Evolutionary conservation across 2,113 vertebrate species (phyloP).

Genomic region (Grantiella picta): DNA sequence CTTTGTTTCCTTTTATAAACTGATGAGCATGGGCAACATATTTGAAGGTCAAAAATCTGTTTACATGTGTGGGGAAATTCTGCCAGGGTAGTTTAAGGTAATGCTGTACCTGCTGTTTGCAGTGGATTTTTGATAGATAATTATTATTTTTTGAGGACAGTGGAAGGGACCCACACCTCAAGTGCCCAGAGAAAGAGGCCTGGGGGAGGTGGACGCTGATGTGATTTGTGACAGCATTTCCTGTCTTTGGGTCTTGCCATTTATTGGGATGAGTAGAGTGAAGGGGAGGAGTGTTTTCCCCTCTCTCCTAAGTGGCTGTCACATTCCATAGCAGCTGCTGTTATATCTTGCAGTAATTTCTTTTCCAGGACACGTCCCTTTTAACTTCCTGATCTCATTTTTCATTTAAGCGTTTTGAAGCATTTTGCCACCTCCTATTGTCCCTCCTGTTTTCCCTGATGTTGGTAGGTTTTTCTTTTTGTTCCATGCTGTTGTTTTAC

Average conservation of each 20-base stretch:
- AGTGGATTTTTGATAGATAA: background rate
- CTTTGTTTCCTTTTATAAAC: background rate
- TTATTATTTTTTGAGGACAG: background rate
- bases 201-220: background rate
- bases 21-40: background rate
- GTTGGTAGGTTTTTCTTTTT: background rate
- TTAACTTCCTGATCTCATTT: constrained; percentile 19
- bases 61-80: background rate
- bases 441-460: constrained; percentile 15
- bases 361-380: background rate
- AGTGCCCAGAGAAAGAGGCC: rapidly evolving
- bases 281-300: background rate
- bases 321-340: background rate
- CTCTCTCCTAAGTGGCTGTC: background rate
- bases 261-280: background rate
- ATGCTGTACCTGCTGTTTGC: background rate
- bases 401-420: background rate
- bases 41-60: background rate
- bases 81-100: background rate
- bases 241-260: background rate
- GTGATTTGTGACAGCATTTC: background rate
- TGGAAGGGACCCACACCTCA: background rate
- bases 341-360: background rate
- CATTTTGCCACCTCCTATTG: background rate
- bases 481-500: constrained; percentile 3